Evolutionary conservation across 2,113 vertebrate species (phyloP).

Genomic region (Vulpes ferrilata): DNA sequence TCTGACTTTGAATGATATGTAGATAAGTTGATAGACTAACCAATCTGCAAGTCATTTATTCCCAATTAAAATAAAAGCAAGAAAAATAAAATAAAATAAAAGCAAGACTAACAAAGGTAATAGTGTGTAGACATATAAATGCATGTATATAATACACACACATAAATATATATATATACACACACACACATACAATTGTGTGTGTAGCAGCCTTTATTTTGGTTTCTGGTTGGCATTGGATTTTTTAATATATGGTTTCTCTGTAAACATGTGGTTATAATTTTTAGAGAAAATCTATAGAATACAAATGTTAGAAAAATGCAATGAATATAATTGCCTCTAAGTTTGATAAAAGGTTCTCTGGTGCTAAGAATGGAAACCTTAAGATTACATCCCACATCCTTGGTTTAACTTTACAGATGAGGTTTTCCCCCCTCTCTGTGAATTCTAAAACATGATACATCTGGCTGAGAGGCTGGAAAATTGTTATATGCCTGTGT

Average conservation of each 20-base stretch:
- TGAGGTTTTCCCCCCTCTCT: slow-evolving; percentile 31
- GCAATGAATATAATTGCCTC: slow-evolving; percentile 47
- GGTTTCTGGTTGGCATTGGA: background rate
- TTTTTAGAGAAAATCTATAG: slow-evolving; percentile 68
- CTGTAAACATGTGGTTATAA: slow-evolving; percentile 24
- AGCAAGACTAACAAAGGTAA: background rate
- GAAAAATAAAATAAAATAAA: slow-evolving; percentile 32
- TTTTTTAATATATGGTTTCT: slow-evolving; percentile 61
- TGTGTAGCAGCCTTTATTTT: background rate
- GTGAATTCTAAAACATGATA: slow-evolving; percentile 80
- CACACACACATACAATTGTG: background rate
- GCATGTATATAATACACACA: background rate
- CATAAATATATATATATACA: background rate
- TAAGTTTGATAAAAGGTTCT: slow-evolving; percentile 65
- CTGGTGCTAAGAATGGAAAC: slow-evolving; percentile 53
- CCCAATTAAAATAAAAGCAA: slow-evolving; percentile 41
- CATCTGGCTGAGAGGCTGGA: slow-evolving; percentile 86
- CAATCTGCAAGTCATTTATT: background rate
- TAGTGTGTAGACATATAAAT: background rate
- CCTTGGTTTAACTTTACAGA: slow-evolving; percentile 72
- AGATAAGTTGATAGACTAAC: background rate
- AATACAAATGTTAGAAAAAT: slow-evolving; percentile 66
- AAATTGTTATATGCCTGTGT: slow-evolving; percentile 86
- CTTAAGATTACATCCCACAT: slow-evolving; percentile 64
- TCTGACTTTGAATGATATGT: background rate